Evolutionary conservation across 92 coral and sea anemone genomes (phyloP), one percentile per base, ranked within the genome.

Genomic region (Umimayanthus kanabou): DNA sequence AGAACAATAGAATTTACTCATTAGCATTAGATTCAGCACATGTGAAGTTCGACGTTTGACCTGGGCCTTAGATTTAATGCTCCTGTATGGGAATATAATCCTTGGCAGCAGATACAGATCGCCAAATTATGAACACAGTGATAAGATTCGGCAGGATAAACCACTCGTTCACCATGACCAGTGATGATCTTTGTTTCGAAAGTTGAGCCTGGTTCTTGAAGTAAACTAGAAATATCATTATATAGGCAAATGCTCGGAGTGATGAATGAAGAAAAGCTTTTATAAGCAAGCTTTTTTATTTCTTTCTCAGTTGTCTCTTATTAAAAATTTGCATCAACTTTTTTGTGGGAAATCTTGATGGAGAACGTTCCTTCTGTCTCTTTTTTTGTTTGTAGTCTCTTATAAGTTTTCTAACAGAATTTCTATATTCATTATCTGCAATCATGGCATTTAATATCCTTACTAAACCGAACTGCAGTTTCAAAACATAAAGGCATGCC

Each of bases 311-410:
- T 26, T 80, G 42, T 61, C 85, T 58, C 73, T 58, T 80, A 26
- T 80, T 58, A 80, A 80, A 80, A 58, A 58, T 58, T 80, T 80
- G 85, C 85, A 80, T 80, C 30, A 80, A 80, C 53, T 58, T 80
- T 80, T 80, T 80, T 39, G 85, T 37, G 30, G 85, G 73, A 80
- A 80, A 80, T 80, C 85, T 80, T 53, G 85, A 80, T 73, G 85
- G 73, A 26, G 29, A 15, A 53, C 85, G 85, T n/a, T 80, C 85
- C 30, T 53, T 80, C 73, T 58, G 73, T 80, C 28, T 66, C 57
- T 80, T 79, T 80, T 40, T 80, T n/a, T 80, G 84, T 80, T 80
- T 66, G 43, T 80, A 13, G 30, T 33, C 50, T 49, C 58, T 53
- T 11, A 80, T 80, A 66, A 80, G 73, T 80, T 80, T 80, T 58